Base-by-base conservation (phyloP, 2,888 invertebrate genomes). In the Cerastis rubricosa region DNA sequence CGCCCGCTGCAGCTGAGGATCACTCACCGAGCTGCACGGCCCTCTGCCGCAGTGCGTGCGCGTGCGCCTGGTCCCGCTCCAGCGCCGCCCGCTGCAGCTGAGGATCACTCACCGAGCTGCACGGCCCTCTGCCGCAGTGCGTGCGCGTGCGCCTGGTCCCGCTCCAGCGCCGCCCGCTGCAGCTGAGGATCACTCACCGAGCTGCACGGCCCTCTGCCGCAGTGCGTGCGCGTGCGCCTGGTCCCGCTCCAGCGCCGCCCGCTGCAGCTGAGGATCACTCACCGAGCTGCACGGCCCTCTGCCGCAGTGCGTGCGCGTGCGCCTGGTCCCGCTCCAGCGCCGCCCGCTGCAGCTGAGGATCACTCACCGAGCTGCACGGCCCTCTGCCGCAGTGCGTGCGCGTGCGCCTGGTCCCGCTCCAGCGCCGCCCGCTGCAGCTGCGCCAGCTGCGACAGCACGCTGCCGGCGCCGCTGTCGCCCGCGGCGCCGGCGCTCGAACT, bases 381-480 rank as follows among this genome's bases (percentile, higher is more conserved):
- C 35, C 67, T 14, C 63, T 43, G n/a, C 19, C 14, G 25, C 0
- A 19, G 49, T 12, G 25, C 40, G n/a, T 17, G 43, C 25, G 35
- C n/a, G 12, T 68, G 69, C 19, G 54, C 54, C 9, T 57, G 49
- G 40, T 68, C 51, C 17, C 51, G 35, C 68, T 67, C 0, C 4
- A 54, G 45, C 19, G 94, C 94, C n/a, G 94, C 91, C 0, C 90
- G 88, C 90, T 93, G 95, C 87, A 94, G 90, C 66, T 93, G 91
- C 51, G 94, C 94, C 40, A 95, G 89, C 89, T 95, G 95, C 81
- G 86, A 90, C 81, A 94, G 92, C 85, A 94, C 89, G 40, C 84
- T 76, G 29, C 40, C 89, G 1, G 85, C 82, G 0, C 76, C 84
- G 61, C 61, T n/a, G 66, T 63, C 69, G 0, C 59, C 67, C 25